A percentile compares a stretch with the other conserved stretches of the same genome.
These are phyloP conservation scores for Heliconius erato DNA, from an alignment of 2,888 invertebrate genomes.

Conservation along the genomic window DNA sequence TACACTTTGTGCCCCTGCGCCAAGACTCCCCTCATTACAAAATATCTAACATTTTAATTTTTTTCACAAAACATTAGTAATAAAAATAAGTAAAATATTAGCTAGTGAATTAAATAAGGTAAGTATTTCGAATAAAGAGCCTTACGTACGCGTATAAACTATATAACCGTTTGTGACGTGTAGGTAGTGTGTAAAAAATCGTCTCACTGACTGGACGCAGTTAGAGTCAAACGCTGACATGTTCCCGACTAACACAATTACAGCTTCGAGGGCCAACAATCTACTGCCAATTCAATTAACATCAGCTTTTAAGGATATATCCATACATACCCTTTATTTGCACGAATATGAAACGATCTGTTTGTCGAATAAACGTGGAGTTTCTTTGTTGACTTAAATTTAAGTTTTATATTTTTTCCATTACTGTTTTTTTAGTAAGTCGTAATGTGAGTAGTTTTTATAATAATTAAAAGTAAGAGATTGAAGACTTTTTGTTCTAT, in stretches of 20 bases:
- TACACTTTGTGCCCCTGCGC: too few relatives aligned
- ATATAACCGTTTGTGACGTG: slow-evolving; percentile 15
- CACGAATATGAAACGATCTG: slow-evolving; percentile 28
- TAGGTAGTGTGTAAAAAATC: slow-evolving; percentile 46
- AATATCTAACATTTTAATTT: too few relatives aligned
- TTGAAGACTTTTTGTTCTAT: too few relatives aligned
- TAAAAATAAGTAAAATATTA: background rate
- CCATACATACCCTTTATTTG: slow-evolving; percentile 40
- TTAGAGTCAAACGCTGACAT: slow-evolving; percentile 46
- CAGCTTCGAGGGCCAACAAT: slow-evolving; percentile 76
- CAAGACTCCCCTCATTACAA: too few relatives aligned
- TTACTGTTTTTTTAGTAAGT: background rate
- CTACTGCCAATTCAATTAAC: slow-evolving; percentile 83
- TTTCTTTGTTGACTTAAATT: slow-evolving; percentile 10
- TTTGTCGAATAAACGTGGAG: slow-evolving; percentile 30
- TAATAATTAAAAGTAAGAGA: background rate
- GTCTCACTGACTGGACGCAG: slow-evolving; percentile 40
- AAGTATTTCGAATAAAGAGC: slow-evolving; percentile 16
- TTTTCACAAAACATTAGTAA: background rate
- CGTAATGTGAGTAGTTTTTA: background rate
- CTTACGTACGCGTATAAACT: background rate
- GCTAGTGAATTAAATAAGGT: background rate
- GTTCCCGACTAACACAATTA: slow-evolving; percentile 50
- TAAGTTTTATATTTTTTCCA: background rate
- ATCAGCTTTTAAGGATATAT: slow-evolving; percentile 72